Base-by-base conservation (phyloP, 2,113 vertebrate genomes). In the Fukomys damarensis region DNA sequence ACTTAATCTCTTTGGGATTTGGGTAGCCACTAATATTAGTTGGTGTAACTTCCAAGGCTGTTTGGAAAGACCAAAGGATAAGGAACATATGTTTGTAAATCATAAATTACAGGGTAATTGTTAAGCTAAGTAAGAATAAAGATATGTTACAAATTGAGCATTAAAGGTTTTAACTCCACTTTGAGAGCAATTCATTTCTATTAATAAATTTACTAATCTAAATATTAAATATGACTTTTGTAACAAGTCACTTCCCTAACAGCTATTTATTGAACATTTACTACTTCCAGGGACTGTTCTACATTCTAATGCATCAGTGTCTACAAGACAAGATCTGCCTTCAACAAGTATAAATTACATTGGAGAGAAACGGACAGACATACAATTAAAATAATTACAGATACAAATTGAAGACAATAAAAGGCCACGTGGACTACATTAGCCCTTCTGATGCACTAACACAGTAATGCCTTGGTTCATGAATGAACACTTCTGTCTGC, bases 31-130 rank as follows among this genome's bases (percentile, higher is more conserved):
- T 94, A 86, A 30, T 79, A 93, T 84, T 92, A 87, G 79, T n/a
- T 86, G 58, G 20, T 79, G 4, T 77, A 58, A 65, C 46, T 56
- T 66, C 32, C 20, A 87, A 70, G 7, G 32, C 3, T 85, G 43
- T 88, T 94, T 65, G 74, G 58, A 88, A 92, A 19, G 26, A 38
- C 41, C 41, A 85, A 76, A 93, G 41, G 8, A 91, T 19, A 97
- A 93, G 6, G 68, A 28, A 68, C 2, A 20, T 6, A 93, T 43
- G 61, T n/a, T 54, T 68, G 7, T n/a, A 88, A 85, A 88, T 77
- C 65, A 87, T 59, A 80, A 95, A 74, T 74, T 83, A 81, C 1
- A 89, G 5, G 14, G 41, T 28, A 58, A 89, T 0, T 63, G 46
- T 86, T 93, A 84, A 88, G 5, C 26, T 28, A 87, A 86, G 58